Conservation (phyloP, 2,113 vertebrate species). For the Microtus oregoni region DNA sequence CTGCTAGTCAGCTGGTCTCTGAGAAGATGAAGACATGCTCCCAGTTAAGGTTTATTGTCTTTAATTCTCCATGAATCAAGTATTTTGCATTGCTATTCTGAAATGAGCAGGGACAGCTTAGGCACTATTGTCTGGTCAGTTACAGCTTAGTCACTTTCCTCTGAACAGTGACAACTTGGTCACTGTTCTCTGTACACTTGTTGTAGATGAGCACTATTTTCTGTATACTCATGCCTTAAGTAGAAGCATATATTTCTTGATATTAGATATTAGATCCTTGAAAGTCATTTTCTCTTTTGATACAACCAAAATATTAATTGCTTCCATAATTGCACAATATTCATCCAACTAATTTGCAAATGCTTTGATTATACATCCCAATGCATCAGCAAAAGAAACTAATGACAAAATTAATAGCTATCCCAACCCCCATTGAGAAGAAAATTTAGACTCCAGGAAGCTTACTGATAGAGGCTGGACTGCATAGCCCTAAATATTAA, state of each 20-base stretch:
- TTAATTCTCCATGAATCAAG: constrained; percentile 54
- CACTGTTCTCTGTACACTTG: not conserved
- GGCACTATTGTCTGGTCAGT: not conserved
- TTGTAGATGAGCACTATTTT: not conserved
- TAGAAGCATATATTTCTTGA: constrained; percentile 26
- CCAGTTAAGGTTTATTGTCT: constrained; percentile 44
- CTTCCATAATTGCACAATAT: constrained; percentile 65
- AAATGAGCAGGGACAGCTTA: not conserved
- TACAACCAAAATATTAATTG: constrained; percentile 72
- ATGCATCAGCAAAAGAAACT: constrained; percentile 57
- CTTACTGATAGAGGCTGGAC: not conserved
- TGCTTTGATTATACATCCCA: constrained; percentile 53
- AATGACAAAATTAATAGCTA: constrained; percentile 73
- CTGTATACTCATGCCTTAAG: not conserved
- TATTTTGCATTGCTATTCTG: constrained; percentile 50
- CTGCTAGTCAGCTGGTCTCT: not conserved
- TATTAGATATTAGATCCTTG: not conserved
- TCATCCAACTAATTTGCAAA: constrained; percentile 69
- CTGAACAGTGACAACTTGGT: not conserved
- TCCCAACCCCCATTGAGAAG: constrained; percentile 53
- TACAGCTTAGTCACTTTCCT: not conserved
- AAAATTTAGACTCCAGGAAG: constrained; percentile 53
- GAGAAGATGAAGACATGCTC: constrained; percentile 49
- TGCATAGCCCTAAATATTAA: constrained; percentile 49
- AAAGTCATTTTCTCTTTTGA: constrained; percentile 56